Conservation (phyloP, 2,797 vertebrate genomes). For the Pipistrellus pygmaeus region DNA sequence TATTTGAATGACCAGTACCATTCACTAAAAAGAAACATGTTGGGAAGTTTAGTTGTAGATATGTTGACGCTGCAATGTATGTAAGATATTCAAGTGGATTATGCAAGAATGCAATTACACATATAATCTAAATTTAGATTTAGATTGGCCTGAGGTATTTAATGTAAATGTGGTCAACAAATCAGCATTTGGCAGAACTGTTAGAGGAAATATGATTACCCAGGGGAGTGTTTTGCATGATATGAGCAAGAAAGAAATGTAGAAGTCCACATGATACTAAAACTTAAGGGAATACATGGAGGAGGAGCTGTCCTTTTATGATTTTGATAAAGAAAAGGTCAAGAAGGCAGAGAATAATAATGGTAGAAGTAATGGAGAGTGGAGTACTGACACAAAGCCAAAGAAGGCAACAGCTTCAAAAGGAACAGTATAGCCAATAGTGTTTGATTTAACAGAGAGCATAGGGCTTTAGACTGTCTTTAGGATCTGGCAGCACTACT, state of each 20-base stretch:
- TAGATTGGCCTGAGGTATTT: neutral
- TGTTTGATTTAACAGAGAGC: neutral
- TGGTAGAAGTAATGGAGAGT: neutral
- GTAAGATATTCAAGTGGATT: neutral
- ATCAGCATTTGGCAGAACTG: neutral
- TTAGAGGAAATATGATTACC: neutral
- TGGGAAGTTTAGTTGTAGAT: neutral
- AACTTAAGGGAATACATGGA: neutral
- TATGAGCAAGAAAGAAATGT: neutral
- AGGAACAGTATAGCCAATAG: neutral
- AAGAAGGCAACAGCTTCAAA: neutral
- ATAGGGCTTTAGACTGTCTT: neutral
- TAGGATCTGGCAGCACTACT: neutral
- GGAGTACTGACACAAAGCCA: neutral
- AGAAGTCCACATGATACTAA: neutral
- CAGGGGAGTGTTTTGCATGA: neutral
- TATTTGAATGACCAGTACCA: neutral
- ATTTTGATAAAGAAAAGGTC: neutral
- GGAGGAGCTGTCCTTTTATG: neutral
- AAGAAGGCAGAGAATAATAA: neutral
- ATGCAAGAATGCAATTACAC: neutral
- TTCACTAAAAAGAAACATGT: conserved; percentile 4
- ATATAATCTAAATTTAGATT: neutral
- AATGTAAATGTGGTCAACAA: neutral
- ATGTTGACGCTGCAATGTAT: neutral